phyloP scores from a whole-genome alignment of 2,888 invertebrate genomes.

The Pantelozetes paolii region DNA sequence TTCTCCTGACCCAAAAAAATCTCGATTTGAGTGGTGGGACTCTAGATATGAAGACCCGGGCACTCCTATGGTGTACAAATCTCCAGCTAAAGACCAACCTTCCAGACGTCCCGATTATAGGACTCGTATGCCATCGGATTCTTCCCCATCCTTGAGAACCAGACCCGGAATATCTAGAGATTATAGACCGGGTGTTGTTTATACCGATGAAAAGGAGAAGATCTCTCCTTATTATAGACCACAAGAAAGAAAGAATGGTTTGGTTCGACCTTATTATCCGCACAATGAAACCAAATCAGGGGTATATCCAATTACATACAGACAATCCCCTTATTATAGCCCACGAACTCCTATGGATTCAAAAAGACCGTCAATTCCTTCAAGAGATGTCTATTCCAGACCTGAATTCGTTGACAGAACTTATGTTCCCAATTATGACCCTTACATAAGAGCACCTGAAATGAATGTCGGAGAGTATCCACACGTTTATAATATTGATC shows the following conservation, averaged over 20 bases:
- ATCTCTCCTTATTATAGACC: slow-evolving; percentile 3
- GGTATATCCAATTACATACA: not conserved
- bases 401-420: slow-evolving; percentile 3
- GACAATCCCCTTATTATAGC: not conserved
- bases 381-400: slow-evolving; percentile 1
- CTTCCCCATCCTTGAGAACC: not conserved
- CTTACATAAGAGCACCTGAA: not conserved
- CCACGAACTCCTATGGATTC: not conserved
- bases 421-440: not conserved
- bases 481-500: not conserved
- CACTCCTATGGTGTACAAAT: not conserved
- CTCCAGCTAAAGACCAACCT: not conserved
- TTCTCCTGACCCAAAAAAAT: not conserved
- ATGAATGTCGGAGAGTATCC: slow-evolving; percentile 15
- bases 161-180: not conserved
- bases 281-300: not conserved
- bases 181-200: slow-evolving; percentile 9
- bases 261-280: not conserved
- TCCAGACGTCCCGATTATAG: not conserved
- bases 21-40: slow-evolving; percentile 10
- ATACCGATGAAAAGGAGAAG: not conserved
- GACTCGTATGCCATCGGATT: not conserved
- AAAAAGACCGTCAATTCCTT: not conserved
- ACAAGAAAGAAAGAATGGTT: not conserved
- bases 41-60: not conserved